Conservation (phyloP, 2,797 vertebrate species). For the Spinus olivaceus region DNA sequence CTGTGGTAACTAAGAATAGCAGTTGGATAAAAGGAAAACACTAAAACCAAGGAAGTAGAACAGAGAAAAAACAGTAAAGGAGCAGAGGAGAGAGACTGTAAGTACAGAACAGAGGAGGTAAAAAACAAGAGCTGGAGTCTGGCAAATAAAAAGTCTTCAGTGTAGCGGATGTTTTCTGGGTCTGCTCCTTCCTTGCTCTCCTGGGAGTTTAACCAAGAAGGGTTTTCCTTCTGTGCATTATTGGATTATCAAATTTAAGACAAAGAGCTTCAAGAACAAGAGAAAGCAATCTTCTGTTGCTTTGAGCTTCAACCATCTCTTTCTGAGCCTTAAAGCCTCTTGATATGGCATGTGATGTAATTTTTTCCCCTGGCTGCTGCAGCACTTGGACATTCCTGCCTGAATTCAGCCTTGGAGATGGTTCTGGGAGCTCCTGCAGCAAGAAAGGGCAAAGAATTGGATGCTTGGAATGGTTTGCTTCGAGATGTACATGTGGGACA, state of each 20-base stretch:
- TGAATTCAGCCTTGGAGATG: background rate
- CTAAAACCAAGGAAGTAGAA: background rate
- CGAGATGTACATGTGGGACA: background rate
- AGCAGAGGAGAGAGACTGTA: background rate
- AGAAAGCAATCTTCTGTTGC: background rate
- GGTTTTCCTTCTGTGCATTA: background rate
- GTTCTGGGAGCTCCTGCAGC: background rate
- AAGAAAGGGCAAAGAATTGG: background rate
- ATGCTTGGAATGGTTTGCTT: background rate
- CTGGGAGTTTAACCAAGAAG: background rate
- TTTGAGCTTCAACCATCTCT: background rate
- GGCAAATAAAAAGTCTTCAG: background rate
- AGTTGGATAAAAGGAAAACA: background rate
- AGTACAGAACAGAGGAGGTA: background rate
- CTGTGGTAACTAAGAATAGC: background rate
- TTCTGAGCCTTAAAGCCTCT: background rate
- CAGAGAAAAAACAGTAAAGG: background rate
- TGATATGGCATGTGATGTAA: background rate
- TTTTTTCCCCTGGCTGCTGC: background rate
- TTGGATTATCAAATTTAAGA: background rate
- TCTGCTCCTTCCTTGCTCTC: background rate
- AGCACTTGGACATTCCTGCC: background rate
- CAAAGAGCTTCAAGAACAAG: background rate
- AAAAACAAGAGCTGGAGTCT: background rate
- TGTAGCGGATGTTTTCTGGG: background rate